A percentile compares a stretch with the other conserved stretches of the same genome.
phyloP scores from a whole-genome alignment of 2,888 invertebrate species.

The Standfussiana lucernea region DNA sequence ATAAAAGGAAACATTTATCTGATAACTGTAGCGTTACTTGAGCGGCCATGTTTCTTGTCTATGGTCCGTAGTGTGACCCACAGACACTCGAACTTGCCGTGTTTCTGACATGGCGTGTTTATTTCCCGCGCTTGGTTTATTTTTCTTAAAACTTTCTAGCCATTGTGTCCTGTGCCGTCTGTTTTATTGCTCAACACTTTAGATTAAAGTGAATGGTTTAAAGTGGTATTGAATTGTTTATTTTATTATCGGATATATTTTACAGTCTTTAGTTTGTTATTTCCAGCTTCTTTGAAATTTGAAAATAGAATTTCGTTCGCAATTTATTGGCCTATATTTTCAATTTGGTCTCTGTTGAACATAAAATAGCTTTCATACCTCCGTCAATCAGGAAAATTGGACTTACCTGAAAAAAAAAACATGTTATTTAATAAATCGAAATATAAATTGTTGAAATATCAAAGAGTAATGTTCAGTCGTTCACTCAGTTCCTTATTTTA shows the following conservation, averaged over 20 bases:
- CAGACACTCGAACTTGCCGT: constrained; percentile 68
- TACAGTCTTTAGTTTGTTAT: constrained; percentile 1
- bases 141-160: constrained; percentile 76
- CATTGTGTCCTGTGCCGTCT: constrained; percentile 68
- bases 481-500: not conserved
- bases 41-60: constrained; percentile 60
- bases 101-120: constrained; percentile 76
- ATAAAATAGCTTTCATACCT: constrained; percentile 29
- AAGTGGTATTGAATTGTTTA: constrained; percentile 24
- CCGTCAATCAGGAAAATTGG: constrained; percentile 11
- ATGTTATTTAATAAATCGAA: constrained; percentile 38
- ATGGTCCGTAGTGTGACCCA: constrained; percentile 63
- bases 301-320: constrained; percentile 21
- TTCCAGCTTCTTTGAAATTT: constrained; percentile 8
- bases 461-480: too few relatives aligned
- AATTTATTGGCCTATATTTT: constrained; percentile 10
- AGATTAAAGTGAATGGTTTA: constrained; percentile 39
- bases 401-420: constrained; percentile 65
- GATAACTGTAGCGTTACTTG: constrained; percentile 56
- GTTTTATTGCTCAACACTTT: constrained; percentile 39
- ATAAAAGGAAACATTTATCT: constrained; percentile 64
- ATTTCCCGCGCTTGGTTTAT: constrained; percentile 75
- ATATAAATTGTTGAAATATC: constrained; percentile 24
- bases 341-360: constrained; percentile 10
- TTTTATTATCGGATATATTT: constrained; percentile 17